Evolutionary conservation across 2,113 vertebrate genomes (phyloP).

Genomic region (Thymallus thymallus): DNA sequence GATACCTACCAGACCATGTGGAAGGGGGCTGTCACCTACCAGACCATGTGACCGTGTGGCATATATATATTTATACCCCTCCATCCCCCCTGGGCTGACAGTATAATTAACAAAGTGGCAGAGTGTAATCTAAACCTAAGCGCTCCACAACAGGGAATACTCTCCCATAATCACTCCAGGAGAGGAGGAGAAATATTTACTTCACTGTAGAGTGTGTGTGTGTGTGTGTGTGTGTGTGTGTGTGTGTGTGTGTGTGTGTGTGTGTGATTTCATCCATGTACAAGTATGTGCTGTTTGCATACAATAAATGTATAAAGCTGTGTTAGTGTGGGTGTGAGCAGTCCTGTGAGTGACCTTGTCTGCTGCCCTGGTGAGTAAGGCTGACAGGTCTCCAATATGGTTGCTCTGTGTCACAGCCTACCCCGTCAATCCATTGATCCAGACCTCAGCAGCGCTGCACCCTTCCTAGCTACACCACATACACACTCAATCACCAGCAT

Average conservation of each 20-base stretch:
- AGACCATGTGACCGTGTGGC: too few relatives aligned
- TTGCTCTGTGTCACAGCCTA: too few relatives aligned
- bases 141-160: slow-evolving; percentile 22
- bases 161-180: slow-evolving; percentile 18
- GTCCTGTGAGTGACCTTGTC: neutral
- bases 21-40: too few relatives aligned
- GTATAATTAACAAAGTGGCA: neutral
- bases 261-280: neutral
- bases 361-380: too few relatives aligned
- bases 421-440: too few relatives aligned
- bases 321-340: neutral
- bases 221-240: too few relatives aligned
- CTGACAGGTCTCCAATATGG: too few relatives aligned
- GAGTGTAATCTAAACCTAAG: slow-evolving; percentile 4
- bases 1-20: too few relatives aligned
- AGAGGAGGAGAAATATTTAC: neutral
- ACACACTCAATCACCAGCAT: neutral
- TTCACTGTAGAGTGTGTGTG: neutral
- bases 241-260: too few relatives aligned
- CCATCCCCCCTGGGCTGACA: neutral
- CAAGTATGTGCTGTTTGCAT: too few relatives aligned
- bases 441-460: too few relatives aligned
- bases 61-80: neutral
- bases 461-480: neutral
- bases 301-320: neutral